Conservation (phyloP, 1,140 invertebrate species). For the Aricia agestis region DNA sequence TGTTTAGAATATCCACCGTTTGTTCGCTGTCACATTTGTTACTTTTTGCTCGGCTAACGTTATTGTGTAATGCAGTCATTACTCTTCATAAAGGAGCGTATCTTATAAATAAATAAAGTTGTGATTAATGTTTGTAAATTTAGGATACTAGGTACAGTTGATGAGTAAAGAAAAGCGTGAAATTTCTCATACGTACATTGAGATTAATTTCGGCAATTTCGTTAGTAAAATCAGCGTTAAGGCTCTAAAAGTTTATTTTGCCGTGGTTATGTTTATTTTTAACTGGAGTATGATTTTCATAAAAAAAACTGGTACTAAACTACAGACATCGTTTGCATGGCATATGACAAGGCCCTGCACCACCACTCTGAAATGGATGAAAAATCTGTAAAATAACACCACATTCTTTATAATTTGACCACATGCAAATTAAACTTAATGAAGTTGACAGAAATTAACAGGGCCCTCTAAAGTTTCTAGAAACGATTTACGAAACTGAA, state of each 20-base stretch:
- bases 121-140: constrained; percentile 6
- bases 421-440: too few relatives aligned
- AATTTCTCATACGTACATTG: not conserved
- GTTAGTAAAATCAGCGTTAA: not conserved
- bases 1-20: constrained; percentile 63
- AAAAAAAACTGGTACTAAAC: too few relatives aligned
- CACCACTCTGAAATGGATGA: too few relatives aligned
- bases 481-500: too few relatives aligned
- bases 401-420: too few relatives aligned
- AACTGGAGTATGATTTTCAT: too few relatives aligned
- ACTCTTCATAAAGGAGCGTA: constrained; percentile 11
- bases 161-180: not conserved
- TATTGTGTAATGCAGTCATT: constrained; percentile 6
- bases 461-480: too few relatives aligned
- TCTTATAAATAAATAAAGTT: constrained; percentile 11
- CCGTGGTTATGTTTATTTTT: not conserved
- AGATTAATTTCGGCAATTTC: not conserved
- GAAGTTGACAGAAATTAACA: too few relatives aligned
- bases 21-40: constrained; percentile 51
- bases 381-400: too few relatives aligned
- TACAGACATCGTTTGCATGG: too few relatives aligned
- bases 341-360: too few relatives aligned
- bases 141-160: not conserved
- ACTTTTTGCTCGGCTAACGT: constrained; percentile 36
- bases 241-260: not conserved